Evolutionary conservation across 2,113 vertebrate species (phyloP), one percentile per base, ranked within the genome.

Genomic region (Rhombomys opimus): DNA sequence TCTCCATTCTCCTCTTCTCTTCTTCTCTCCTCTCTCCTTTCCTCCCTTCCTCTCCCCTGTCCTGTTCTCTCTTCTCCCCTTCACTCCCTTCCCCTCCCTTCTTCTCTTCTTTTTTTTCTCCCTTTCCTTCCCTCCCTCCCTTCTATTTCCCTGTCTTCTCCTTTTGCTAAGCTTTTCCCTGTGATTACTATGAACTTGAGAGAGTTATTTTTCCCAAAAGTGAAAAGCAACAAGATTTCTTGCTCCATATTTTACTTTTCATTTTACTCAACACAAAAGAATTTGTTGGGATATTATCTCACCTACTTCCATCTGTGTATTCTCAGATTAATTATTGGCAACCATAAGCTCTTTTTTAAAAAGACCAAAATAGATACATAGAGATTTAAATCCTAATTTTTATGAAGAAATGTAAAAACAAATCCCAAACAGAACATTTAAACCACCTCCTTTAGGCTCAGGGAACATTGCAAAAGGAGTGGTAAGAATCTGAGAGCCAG

Each of bases 241-340:
- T 85, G 5, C 67, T 90, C 88, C 63, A 80, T 38, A 46, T 76
- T 95, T 93, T 77, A 17, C 78, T 95, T 92, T 77, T 84, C 35
- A 73, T 73, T 97, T 90, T 73, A 32, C 88, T 91, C 46, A n/a
- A 4, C 59, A 90, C 30, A 75, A 52, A 89, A 85, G 32, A 86
- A 73, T 93, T 59, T 86, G 8, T 67, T 82, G 89, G 27, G 12
- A 15, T 95, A 41, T 72, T 94, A 38, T 90, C 89, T 96, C 23
- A 90, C 50, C 27, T 87, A 30, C 65, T 91, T 75, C 80, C 30
- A 46, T 72, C 52, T 15, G 4, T 81, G 35, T 61, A 54, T 93
- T 52, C 61, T 96, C 15, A 7, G n/a, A 50, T 72, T 86, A 35
- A 86, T 14, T 41, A 63, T 41, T 75, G 72, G 7, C 23, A 75